Evolutionary conservation across 2,888 invertebrate genomes (phyloP).

Genomic region (Xanthorhoe designata): DNA sequence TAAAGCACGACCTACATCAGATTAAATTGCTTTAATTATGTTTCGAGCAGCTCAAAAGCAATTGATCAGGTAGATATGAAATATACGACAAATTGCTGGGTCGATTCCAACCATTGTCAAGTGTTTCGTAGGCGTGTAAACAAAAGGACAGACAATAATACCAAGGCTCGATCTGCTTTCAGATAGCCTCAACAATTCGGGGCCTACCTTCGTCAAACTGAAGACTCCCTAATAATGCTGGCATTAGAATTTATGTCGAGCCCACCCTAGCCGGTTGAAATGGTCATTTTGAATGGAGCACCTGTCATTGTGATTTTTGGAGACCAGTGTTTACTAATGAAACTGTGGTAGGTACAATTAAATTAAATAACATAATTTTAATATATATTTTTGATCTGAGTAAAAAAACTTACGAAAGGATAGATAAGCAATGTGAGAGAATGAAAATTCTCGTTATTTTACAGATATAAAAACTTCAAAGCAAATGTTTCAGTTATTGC

Average conservation of each 20-base stretch:
- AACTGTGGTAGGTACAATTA: not conserved
- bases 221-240: slow-evolving; percentile 74
- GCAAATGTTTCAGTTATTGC: too few relatives aligned
- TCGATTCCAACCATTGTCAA: slow-evolving; percentile 49
- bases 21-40: slow-evolving; percentile 32
- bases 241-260: slow-evolving; percentile 77
- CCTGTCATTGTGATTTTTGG: slow-evolving; percentile 62
- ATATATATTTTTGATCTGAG: too few relatives aligned
- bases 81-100: slow-evolving; percentile 48
- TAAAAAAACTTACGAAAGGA: too few relatives aligned
- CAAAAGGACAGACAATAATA: slow-evolving; percentile 65
- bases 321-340: not conserved
- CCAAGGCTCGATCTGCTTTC: slow-evolving; percentile 64
- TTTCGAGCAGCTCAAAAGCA: slow-evolving; percentile 37
- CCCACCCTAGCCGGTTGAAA: slow-evolving; percentile 67
- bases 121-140: slow-evolving; percentile 55
- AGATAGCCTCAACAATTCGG: slow-evolving; percentile 72
- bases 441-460: too few relatives aligned
- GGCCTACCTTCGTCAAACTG: slow-evolving; percentile 78
- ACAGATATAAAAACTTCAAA: too few relatives aligned
- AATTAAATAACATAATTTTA: too few relatives aligned
- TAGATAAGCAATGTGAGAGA: too few relatives aligned
- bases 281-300: slow-evolving; percentile 73
- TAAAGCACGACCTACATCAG: slow-evolving; percentile 25
- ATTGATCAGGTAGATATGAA: slow-evolving; percentile 24